phyloP scores from a whole-genome alignment of 2,113 vertebrate genomes.

The Alectura lathami region DNA sequence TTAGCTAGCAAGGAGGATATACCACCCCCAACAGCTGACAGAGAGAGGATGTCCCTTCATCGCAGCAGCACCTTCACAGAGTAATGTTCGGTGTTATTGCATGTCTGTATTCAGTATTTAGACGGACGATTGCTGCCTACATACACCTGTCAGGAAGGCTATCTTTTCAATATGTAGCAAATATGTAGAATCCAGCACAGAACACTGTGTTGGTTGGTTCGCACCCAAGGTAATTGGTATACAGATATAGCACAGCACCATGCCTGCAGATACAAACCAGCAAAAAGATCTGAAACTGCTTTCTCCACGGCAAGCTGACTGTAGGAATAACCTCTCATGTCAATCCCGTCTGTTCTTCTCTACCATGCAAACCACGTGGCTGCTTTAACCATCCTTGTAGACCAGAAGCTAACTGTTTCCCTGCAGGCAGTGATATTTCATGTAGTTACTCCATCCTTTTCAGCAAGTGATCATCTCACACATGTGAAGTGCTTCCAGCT shows the following conservation, averaged over 20 bases:
- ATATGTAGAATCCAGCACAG: not conserved
- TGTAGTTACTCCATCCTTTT: not conserved
- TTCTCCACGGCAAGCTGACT: not conserved
- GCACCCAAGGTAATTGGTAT: fast-evolving
- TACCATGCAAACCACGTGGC: not conserved
- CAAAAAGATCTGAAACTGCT: not conserved
- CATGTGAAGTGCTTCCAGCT: not conserved
- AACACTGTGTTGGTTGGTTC: not conserved
- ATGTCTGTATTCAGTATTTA: not conserved
- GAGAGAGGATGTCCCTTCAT: not conserved
- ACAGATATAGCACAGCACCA: not conserved
- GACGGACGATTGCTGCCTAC: not conserved
- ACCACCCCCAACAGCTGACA: not conserved
- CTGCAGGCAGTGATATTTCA: not conserved
- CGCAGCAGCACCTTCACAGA: not conserved
- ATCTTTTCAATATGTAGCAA: not conserved
- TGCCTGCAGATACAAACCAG: not conserved
- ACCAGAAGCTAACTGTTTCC: not conserved
- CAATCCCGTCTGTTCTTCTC: not conserved
- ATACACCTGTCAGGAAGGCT: not conserved
- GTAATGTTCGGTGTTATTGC: not conserved
- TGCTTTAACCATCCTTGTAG: not conserved
- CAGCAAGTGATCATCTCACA: not conserved
- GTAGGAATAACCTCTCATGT: not conserved
- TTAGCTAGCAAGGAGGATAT: not conserved